Percentiles rank a stretch among this genome's conserved stretches.
phyloP scores from a whole-genome alignment of 2,888 invertebrate species.

The Platycheirus rosarum region DNA sequence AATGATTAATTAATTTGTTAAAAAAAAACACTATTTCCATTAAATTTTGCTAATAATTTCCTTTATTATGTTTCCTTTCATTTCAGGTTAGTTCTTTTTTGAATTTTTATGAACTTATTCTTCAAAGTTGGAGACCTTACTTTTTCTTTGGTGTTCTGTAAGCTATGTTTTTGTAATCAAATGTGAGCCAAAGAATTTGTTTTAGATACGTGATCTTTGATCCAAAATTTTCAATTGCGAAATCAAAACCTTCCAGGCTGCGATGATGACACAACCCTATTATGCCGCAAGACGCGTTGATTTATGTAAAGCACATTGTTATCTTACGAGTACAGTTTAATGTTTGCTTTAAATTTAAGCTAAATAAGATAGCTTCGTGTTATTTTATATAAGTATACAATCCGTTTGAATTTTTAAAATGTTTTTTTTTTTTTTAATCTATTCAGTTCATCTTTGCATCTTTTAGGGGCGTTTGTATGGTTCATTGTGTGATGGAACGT shows the following conservation, averaged over 20 bases:
- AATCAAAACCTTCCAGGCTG: conserved; percentile 22
- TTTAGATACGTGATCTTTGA: conserved; percentile 5
- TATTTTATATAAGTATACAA: conserved; percentile 18
- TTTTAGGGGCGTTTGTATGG: neutral
- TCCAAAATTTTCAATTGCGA: conserved; percentile 22
- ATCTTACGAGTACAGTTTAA: conserved; percentile 5
- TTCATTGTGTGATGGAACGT: conserved; percentile 29
- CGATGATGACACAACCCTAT: conserved; percentile 3
- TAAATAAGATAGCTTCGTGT: conserved; percentile 13
- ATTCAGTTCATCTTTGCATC: conserved; percentile 14
- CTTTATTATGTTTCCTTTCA: conserved; percentile 41
- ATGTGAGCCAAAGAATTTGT: conserved; percentile 5
- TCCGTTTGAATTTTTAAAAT: neutral
- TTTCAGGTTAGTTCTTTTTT: conserved; percentile 53
- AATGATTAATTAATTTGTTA: conserved; percentile 6
- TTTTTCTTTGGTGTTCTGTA: conserved; percentile 43
- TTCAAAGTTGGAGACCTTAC: neutral
- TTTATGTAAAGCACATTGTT: neutral
- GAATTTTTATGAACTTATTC: conserved; percentile 13
- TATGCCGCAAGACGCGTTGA: no score
- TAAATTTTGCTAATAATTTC: conserved; percentile 6
- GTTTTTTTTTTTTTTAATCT: neutral
- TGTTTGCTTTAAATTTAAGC: neutral
- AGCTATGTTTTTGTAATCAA: conserved; percentile 50
- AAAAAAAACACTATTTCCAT: neutral